Conservation (phyloP, 2,113 vertebrate species). For the Leptodactylus fuscus region DNA sequence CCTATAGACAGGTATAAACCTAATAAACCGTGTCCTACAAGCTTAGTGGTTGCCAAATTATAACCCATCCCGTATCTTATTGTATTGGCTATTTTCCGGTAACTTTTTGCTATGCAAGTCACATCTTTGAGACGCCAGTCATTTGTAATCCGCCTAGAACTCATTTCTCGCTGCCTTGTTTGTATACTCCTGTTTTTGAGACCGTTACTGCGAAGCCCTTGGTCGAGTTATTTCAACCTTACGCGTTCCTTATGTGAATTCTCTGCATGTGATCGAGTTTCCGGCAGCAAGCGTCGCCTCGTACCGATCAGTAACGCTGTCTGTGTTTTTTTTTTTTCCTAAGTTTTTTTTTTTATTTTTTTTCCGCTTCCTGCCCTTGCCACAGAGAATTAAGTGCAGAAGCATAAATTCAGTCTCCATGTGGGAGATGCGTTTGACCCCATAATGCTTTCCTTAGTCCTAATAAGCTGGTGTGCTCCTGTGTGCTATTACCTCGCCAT, state of each 20-base stretch:
- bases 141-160: no score
- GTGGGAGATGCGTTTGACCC: constrained; percentile 43
- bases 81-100: no score
- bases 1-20: no score
- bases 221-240: neutral
- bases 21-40: no score
- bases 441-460: constrained; percentile 25
- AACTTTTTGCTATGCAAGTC: no score
- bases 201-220: neutral
- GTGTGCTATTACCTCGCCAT: constrained; percentile 37
- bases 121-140: no score
- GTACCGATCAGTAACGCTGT: neutral
- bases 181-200: no score
- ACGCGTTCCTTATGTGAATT: neutral
- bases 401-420: constrained; percentile 24
- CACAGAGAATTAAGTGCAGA: constrained; percentile 33
- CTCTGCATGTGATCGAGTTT: neutral
- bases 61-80: no score
- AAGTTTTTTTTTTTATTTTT: no score
- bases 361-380: constrained; percentile 7
- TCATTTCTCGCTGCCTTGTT: no score
- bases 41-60: no score
- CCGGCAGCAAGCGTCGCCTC: neutral
- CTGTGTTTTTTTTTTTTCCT: neutral
- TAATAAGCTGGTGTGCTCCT: constrained; percentile 38